phyloP scores from a whole-genome alignment of 2,888 invertebrate genomes.

The Xestia sexstrigata region DNA sequence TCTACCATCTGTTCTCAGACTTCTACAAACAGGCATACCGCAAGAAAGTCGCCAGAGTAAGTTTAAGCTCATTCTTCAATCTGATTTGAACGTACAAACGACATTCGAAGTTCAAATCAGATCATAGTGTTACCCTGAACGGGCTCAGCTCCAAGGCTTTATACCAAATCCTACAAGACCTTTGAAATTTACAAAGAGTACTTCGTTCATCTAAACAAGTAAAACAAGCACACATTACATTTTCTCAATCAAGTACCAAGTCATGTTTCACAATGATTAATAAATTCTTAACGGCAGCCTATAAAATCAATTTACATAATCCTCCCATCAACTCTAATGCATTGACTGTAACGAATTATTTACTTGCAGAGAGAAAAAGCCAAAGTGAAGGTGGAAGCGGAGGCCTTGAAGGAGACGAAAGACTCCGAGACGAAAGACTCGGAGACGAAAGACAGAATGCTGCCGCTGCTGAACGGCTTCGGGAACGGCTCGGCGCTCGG shows the following conservation, averaged over 20 bases:
- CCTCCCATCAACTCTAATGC: slow-evolving; percentile 28
- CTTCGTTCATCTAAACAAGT: slow-evolving; percentile 33
- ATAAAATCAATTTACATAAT: slow-evolving; percentile 50
- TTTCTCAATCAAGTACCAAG: slow-evolving; percentile 31
- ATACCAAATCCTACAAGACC: neutral
- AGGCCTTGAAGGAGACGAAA: slow-evolving; percentile 67
- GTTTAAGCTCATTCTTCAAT: slow-evolving; percentile 16
- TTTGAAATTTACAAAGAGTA: slow-evolving; percentile 15
- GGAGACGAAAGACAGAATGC: slow-evolving; percentile 82
- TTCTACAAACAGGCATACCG: slow-evolving; percentile 96
- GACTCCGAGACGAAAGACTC: slow-evolving; percentile 42
- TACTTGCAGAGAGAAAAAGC: slow-evolving; percentile 71
- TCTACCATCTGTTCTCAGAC: slow-evolving; percentile 97
- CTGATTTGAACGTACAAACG: neutral
- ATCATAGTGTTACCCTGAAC: neutral
- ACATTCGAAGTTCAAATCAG: neutral
- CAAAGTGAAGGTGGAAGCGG: slow-evolving; percentile 76
- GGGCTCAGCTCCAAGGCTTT: neutral
- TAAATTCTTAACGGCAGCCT: slow-evolving; percentile 36
- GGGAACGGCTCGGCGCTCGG: slow-evolving; percentile 83
- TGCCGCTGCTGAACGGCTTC: slow-evolving; percentile 85
- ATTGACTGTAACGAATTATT: slow-evolving; percentile 47
- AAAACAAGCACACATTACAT: slow-evolving; percentile 35
- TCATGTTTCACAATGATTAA: slow-evolving; percentile 48
- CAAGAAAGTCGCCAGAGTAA: slow-evolving; percentile 81